These are phyloP conservation scores for Sternarchorhynchus goeldii DNA, from an alignment of 2,797 vertebrate species.

Conservation along the genomic window DNA sequence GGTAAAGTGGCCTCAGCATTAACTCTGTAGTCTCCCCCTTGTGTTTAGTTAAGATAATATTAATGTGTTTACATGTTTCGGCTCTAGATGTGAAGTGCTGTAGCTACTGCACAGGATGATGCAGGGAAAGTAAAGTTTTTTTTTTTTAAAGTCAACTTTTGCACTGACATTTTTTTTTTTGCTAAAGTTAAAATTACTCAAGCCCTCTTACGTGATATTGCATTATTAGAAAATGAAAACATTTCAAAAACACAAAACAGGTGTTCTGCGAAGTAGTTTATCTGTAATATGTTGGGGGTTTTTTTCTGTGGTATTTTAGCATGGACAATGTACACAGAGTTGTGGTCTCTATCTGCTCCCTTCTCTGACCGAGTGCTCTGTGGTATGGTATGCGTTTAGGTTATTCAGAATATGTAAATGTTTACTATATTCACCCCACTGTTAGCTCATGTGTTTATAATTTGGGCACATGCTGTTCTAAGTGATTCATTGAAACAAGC, in stretches of 20 bases:
- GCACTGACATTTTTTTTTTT: not conserved
- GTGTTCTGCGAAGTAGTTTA: conserved; percentile 9
- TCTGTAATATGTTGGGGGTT: not conserved
- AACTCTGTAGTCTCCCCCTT: not conserved
- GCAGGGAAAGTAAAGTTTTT: not conserved
- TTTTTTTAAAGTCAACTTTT: not conserved
- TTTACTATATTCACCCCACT: conserved; percentile 44
- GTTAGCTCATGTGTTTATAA: conserved; percentile 49
- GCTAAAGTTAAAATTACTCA: not conserved
- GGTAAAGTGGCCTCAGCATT: conserved; percentile 30
- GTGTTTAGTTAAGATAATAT: conserved; percentile 49
- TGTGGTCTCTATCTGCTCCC: conserved; percentile 1
- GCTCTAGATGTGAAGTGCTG: conserved; percentile 15
- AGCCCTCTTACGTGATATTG: not conserved
- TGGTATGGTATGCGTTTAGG: conserved; percentile 36
- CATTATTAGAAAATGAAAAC: not conserved
- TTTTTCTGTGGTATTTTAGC: conserved; percentile 18
- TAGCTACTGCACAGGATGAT: conserved; percentile 4
- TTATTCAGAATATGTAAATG: conserved; percentile 50
- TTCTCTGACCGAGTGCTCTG: conserved; percentile 2
- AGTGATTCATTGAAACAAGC: conserved; percentile 19
- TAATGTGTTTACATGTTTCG: conserved; percentile 30
- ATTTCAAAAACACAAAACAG: conserved; percentile 1
- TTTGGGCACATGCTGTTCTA: conserved; percentile 31
- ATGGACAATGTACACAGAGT: conserved; percentile 10